phyloP scores from a whole-genome alignment of 2,888 invertebrate species.

The Hemicrepidius hirtus region DNA sequence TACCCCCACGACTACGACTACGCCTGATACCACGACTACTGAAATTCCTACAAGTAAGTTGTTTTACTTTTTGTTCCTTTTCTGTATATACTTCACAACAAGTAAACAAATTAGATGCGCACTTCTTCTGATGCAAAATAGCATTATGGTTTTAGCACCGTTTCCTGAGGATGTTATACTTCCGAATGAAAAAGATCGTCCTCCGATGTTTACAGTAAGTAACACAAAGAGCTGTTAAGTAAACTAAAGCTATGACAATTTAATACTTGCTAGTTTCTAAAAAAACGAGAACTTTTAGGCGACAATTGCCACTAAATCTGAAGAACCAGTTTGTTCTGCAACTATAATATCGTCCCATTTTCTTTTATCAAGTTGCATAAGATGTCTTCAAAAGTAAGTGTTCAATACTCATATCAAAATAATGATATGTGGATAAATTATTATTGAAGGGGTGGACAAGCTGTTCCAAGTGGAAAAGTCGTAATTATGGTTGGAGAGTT shows the following conservation, averaged over 20 bases:
- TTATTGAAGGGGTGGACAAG: not conserved
- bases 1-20: too few species aligned
- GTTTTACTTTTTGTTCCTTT: too few species aligned
- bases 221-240: not conserved
- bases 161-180: not conserved
- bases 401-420: not conserved
- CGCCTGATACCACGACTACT: too few species aligned
- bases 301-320: not conserved
- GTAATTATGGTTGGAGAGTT: not conserved
- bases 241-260: too few species aligned
- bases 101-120: not conserved
- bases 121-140: not conserved
- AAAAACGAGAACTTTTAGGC: not conserved
- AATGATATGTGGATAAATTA: not conserved
- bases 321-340: not conserved
- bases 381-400: not conserved
- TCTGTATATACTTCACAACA: too few species aligned
- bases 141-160: not conserved
- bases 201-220: not conserved
- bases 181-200: not conserved
- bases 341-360: conserved; percentile 3
- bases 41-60: too few species aligned
- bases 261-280: not conserved
- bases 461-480: not conserved
- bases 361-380: not conserved